Evolutionary conservation across 2,113 vertebrate genomes (phyloP).

Genomic region (Turdus rufiventris): DNA sequence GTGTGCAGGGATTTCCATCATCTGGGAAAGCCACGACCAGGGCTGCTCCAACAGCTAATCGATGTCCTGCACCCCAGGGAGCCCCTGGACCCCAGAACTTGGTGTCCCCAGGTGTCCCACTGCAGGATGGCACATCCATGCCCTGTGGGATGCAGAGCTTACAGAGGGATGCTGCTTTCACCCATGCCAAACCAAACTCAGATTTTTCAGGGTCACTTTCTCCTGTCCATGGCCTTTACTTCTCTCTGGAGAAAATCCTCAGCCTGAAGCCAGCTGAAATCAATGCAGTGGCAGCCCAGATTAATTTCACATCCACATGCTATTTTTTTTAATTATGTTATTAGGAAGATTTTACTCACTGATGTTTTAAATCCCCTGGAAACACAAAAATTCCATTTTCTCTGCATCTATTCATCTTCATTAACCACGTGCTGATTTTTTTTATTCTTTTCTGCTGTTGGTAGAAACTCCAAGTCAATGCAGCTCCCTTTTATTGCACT

Average conservation of each 20-base stretch:
- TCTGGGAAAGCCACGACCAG: neutral
- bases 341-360: constrained; percentile 14
- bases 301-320: neutral
- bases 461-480: neutral
- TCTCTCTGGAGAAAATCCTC: neutral
- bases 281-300: neutral
- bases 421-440: constrained; percentile 14
- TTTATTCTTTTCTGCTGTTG: neutral
- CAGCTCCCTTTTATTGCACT: neutral
- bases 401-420: constrained; percentile 27
- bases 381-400: constrained; percentile 34
- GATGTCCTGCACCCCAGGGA: accelerated
- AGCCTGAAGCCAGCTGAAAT: neutral
- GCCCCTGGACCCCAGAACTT: neutral
- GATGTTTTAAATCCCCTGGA: constrained; percentile 37
- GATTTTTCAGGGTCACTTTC: neutral
- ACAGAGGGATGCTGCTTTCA: accelerated
- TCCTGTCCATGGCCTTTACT: neutral
- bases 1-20: neutral
- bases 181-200: neutral
- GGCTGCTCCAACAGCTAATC: neutral
- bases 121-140: neutral
- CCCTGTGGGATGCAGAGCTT: neutral
- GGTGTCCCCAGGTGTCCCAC: neutral
- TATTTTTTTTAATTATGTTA: constrained; percentile 33